Base-by-base conservation (phyloP, 1,140 invertebrate genomes). In the Neotoxoptera formosana region DNA sequence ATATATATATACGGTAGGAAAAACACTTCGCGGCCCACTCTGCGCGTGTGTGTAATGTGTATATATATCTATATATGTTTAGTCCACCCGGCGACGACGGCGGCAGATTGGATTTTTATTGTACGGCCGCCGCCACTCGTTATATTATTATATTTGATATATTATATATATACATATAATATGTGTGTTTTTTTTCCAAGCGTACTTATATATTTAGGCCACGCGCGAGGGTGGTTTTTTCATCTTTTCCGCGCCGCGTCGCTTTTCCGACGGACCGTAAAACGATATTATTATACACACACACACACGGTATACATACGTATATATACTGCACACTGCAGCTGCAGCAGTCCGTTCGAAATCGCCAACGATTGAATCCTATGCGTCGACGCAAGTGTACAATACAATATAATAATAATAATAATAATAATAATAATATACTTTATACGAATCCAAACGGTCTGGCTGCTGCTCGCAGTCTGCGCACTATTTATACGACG, bases 21-120 rank as follows among this genome's bases (percentile, higher is more conserved):
- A 76, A 76, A 76, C 60, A 76, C 60, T 76, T 76, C 60, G 60
- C 60, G 60, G n/a, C 60, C 60, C 60, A 76, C 60, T 76, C 30
- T 23, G 21, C 4, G 51, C 20, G 51, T 21, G 20, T 53, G 51
- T 53, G 51, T 21, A 21, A 11, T 60, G 25, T n/a, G 25, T 30
- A 8, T 60, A 23, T 30, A n/a, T 67, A n/a, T n/a, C 2, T 67
- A n/a, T 67, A n/a, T n/a, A 67, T n/a, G n/a, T 67, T n/a, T 3
- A n/a, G 30, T n/a, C 60, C 60, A n/a, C 60, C 30, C 60, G 30
- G 30, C n/a, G 60, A 76, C 60, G 60, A 76, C 30, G n/a, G 56
- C 60, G 60, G 60, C 60, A 76, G 60, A 76, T 76, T 76, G 60
- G 60, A 76, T 76, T 76, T 76, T 76, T 76, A 76, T 76, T 76